A percentile compares a stretch with the other conserved stretches of the same genome.
Conservation (phyloP, 2,888 invertebrate species). For the Panorpa germanica region DNA sequence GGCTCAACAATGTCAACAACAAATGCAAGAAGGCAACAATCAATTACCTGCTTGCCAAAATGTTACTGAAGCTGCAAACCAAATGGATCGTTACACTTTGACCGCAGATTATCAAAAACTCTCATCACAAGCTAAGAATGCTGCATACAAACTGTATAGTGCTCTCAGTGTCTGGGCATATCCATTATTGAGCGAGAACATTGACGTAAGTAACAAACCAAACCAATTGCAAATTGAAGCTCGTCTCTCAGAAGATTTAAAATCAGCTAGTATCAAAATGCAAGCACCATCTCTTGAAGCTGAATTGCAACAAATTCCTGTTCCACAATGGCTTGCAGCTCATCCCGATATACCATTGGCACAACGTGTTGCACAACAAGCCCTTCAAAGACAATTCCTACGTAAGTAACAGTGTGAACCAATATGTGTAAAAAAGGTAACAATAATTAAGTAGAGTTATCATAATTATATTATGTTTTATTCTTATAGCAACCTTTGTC, state of each 20-base stretch:
- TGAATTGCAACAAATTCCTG: conserved; percentile 25
- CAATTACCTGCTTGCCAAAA: conserved; percentile 36
- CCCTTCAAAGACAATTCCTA: too few relatives aligned
- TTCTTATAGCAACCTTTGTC: conserved; percentile 35
- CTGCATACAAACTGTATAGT: conserved; percentile 26
- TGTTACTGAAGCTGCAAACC: conserved; percentile 30
- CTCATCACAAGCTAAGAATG: conserved; percentile 24
- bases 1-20: conserved; percentile 32
- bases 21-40: conserved; percentile 32
- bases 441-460: too few relatives aligned
- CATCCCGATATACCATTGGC: conserved; percentile 23
- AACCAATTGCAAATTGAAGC: conserved; percentile 28
- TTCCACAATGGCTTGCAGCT: conserved; percentile 24
- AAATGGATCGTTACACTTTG: conserved; percentile 30
- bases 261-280: conserved; percentile 27
- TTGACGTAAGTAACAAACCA: conserved; percentile 25
- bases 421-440: too few relatives aligned
- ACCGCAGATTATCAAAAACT: conserved; percentile 31
- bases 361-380: conserved; percentile 20
- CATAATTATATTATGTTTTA: too few relatives aligned
- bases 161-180: conserved; percentile 25
- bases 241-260: conserved; percentile 25
- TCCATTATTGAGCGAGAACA: conserved; percentile 29
- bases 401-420: too few relatives aligned
- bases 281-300: conserved; percentile 22